Evolutionary conservation across 2,797 vertebrate genomes (phyloP).

Genomic region (Trichosurus vulpecula): DNA sequence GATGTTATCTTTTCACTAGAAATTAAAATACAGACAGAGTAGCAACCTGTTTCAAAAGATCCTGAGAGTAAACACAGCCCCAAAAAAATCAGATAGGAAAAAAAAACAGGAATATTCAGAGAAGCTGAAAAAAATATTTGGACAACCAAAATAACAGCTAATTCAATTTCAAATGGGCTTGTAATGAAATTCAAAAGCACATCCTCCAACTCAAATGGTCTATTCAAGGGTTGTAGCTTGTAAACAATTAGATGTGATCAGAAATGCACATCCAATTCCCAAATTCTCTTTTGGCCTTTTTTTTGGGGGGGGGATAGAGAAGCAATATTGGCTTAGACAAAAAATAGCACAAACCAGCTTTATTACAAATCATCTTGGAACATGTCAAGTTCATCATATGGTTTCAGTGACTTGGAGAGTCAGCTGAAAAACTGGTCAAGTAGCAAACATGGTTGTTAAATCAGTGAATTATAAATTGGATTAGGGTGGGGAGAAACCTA

Average conservation of each 20-base stretch:
- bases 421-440: not conserved
- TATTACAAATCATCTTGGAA: not conserved
- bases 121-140: not conserved
- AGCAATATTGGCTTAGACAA: not conserved
- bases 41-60: not conserved
- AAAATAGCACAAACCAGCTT: not conserved
- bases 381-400: not conserved
- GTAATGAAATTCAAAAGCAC: not conserved
- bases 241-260: not conserved
- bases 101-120: not conserved
- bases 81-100: not conserved
- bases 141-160: not conserved
- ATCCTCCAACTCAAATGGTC: not conserved
- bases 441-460: not conserved
- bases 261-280: not conserved
- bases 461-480: not conserved
- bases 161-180: not conserved
- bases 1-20: not conserved
- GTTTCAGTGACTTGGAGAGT: not conserved
- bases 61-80: not conserved
- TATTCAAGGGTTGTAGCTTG: not conserved
- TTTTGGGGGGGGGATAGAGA: not conserved
- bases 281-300: not conserved
- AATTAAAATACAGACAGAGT: not conserved
- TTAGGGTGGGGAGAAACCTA: not conserved